phyloP scores from a whole-genome alignment of 1,140 invertebrate species.

The Anoplolepis gracilipes region DNA sequence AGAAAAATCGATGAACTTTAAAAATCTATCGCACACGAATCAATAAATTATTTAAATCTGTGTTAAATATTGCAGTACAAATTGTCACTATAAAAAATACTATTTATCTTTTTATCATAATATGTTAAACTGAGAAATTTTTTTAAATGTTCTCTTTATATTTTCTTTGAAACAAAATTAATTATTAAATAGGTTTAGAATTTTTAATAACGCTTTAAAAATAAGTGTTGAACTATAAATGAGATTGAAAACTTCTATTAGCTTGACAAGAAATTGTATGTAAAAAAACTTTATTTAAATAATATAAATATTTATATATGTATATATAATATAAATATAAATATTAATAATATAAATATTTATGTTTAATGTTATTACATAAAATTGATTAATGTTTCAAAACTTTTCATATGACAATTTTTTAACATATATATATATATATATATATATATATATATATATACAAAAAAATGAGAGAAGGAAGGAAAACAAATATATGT shows the following conservation, averaged over 20 bases:
- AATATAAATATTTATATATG: background rate
- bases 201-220: background rate
- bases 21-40: background rate
- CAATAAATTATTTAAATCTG: background rate
- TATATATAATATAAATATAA: too few species aligned
- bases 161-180: constrained; percentile 2
- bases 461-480: background rate
- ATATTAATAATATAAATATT: background rate
- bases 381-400: background rate
- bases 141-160: background rate
- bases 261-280: background rate
- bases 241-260: too few species aligned
- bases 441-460: too few species aligned
- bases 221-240: background rate
- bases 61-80: background rate
- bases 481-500: background rate
- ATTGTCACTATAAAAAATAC: background rate
- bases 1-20: background rate
- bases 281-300: background rate
- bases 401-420: background rate
- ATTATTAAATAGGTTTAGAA: background rate
- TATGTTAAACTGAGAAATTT: background rate
- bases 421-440: too few species aligned
- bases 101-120: background rate
- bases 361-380: background rate